Percentiles rank a stretch among this genome's conserved stretches.
Evolutionary conservation across 2,797 vertebrate species (phyloP).

Genomic region (Propithecus perrieri): DNA sequence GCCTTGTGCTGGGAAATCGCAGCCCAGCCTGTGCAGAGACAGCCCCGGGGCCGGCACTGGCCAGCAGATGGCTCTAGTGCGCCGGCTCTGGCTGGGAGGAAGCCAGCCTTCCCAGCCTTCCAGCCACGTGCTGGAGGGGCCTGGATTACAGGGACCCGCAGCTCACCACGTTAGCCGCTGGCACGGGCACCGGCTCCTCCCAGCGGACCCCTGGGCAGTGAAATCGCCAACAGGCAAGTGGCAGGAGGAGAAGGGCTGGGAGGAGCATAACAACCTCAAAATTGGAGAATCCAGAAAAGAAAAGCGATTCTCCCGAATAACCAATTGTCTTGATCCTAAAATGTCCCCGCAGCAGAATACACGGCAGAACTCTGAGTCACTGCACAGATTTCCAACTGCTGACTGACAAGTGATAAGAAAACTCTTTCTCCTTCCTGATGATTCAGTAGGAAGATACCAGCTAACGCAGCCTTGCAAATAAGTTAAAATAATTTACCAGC

Average conservation of each 20-base stretch:
- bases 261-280: not conserved
- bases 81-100: not conserved
- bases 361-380: not conserved
- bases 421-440: not conserved
- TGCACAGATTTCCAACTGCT: not conserved
- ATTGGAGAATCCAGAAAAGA: not conserved
- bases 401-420: not conserved
- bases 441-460: not conserved
- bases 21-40: rapidly evolving
- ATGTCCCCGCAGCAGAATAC: not conserved
- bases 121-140: not conserved
- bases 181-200: not conserved
- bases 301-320: not conserved
- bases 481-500: not conserved
- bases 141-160: not conserved
- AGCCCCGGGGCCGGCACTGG: rapidly evolving
- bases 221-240: not conserved
- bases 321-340: not conserved
- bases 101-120: not conserved
- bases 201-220: not conserved
- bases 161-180: not conserved
- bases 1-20: not conserved
- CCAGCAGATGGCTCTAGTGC: conserved; percentile 21
- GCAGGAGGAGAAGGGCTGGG: not conserved
- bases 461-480: not conserved